A percentile compares a stretch with the other conserved stretches of the same genome.
Evolutionary conservation across 2,888 invertebrate genomes (phyloP).

Genomic region (Parelbella ahira): DNA sequence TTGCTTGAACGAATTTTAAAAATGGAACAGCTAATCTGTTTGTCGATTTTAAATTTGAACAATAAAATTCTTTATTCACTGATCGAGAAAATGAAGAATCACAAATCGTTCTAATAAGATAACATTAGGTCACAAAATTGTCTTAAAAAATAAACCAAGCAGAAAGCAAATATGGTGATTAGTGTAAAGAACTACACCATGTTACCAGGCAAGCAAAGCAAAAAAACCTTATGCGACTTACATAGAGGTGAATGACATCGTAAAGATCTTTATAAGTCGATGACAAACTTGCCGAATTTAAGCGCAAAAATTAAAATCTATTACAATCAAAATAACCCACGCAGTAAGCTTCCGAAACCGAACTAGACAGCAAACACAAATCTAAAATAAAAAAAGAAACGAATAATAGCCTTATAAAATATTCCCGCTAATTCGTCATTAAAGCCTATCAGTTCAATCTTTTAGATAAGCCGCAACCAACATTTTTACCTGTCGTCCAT

Average conservation of each 20-base stretch:
- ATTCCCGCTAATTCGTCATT: slow-evolving; percentile 15
- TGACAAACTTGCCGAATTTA: slow-evolving; percentile 33
- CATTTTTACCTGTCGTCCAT: slow-evolving; percentile 49
- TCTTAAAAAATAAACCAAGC: slow-evolving; percentile 1
- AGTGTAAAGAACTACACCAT: not conserved
- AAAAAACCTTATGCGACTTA: slow-evolving; percentile 55
- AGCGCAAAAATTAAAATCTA: slow-evolving; percentile 31
- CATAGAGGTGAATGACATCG: slow-evolving; percentile 73
- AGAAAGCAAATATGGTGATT: no score
- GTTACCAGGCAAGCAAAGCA: slow-evolving; percentile 24
- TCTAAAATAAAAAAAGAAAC: slow-evolving; percentile 30
- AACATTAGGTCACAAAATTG: no score
- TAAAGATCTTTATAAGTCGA: slow-evolving; percentile 41
- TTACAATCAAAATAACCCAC: slow-evolving; percentile 50
- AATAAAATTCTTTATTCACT: no score
- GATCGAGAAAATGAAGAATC: no score
- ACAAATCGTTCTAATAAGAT: no score
- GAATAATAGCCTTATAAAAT: slow-evolving; percentile 22
- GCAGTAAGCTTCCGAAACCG: slow-evolving; percentile 47
- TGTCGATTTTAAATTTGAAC: no score
- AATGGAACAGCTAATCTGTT: no score
- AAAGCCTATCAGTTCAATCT: slow-evolving; percentile 2
- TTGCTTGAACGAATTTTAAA: no score
- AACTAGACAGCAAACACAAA: slow-evolving; percentile 42
- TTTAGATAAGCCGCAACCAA: slow-evolving; percentile 19